Base-by-base conservation (phyloP, 2,888 invertebrate species). In the Malthinus seriepunctatus region DNA sequence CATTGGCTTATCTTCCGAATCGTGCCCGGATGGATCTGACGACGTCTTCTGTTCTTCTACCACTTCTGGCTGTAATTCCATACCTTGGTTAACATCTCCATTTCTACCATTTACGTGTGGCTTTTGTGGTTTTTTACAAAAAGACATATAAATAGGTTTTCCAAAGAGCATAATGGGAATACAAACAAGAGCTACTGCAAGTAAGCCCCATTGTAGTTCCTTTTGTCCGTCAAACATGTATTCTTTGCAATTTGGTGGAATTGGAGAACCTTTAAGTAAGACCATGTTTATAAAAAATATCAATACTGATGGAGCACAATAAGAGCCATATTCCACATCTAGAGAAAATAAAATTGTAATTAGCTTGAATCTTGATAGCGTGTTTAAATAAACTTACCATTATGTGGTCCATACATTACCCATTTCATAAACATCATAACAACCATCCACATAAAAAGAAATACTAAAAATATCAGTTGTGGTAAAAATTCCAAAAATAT, bases 201-300 rank as follows among this genome's bases (percentile, higher is more conserved):
- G 89, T 67, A 97, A 84, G 44, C 93, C 77, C 72, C 83, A 86
- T 80, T 98, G 95, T 47, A 97, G 73, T 11, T 77, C 83, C 61
- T 81, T 75, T 82, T 97, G 91, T 0, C 91, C 91, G 2, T 79
- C 75, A 73, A 79, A 91, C 88, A 91, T 89, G 73, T 78, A 84
- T 71, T 83, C 83, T 57, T 83, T 78, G 78, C 88, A 88, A 34
- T 79, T 80, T 47, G 82, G 61, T 48, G 62, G 69, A 32, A 76
- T 72, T 52, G 83, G 82, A 54, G 81, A 81, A 0, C 77, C 74
- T 76, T 93, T 96, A 78, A 94, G 88, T 73, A 99, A 83, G 71
- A 98, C 93, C 98, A 99, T 99, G 82, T 98, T 97, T 81, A 99
- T 99, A 78, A 98, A 95, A 23, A 95, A 94, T 72, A 99, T 97